These are phyloP conservation scores for Mormyrus iriodes DNA, from an alignment of 2,113 vertebrate species.

Conservation along the genomic window DNA sequence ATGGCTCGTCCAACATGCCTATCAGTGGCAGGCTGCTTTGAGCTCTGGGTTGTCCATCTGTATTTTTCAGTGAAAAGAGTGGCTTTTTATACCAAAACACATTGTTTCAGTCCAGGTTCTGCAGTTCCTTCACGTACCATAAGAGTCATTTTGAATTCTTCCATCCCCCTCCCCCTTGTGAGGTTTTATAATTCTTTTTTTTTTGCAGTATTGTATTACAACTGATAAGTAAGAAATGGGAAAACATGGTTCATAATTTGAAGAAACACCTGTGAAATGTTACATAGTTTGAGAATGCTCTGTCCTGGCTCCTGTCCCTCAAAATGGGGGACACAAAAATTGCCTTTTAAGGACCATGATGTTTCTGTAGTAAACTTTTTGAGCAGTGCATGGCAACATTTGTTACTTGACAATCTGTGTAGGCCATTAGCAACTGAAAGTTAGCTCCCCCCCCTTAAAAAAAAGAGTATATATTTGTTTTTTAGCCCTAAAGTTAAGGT, in stretches of 20 bases:
- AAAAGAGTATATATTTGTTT: conserved; percentile 26
- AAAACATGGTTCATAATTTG: neutral
- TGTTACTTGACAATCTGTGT: conserved; percentile 17
- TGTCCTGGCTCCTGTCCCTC: conserved; percentile 18
- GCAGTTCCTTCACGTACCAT: conserved; percentile 27
- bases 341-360: conserved; percentile 20
- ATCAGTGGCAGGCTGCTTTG: neutral
- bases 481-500: conserved; percentile 24
- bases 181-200: conserved; percentile 33
- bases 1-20: conserved; percentile 14
- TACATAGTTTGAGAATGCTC: neutral
- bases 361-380: conserved; percentile 30
- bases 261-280: neutral
- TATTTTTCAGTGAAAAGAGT: conserved; percentile 21
- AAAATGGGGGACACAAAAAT: conserved; percentile 22
- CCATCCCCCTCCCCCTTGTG: conserved; percentile 20
- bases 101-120: conserved; percentile 21
- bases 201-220: conserved; percentile 48
- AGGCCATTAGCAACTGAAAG: conserved; percentile 19
- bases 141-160: conserved; percentile 28
- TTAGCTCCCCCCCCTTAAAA: neutral
- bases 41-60: conserved; percentile 25
- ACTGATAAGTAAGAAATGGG: neutral
- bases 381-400: conserved; percentile 9
- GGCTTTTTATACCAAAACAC: conserved; percentile 22